Base-by-base conservation (phyloP, 2,113 vertebrate genomes). In the Cololabis saira region DNA sequence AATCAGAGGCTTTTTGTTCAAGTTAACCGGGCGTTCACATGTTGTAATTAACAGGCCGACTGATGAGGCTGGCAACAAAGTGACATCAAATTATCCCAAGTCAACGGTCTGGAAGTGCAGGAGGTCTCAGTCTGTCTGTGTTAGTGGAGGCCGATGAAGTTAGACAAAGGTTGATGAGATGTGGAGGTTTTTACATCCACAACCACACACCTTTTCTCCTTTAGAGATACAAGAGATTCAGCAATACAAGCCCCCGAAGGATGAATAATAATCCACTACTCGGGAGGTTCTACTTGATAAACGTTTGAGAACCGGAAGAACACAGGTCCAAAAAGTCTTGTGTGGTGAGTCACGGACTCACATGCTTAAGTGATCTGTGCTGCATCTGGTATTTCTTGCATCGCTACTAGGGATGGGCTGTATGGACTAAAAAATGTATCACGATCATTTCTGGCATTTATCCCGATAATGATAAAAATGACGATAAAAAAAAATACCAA, bases 1-100 rank as follows among this genome's bases (percentile, higher is more conserved):
- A 74, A 80, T 68, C 75, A 51, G 63, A 68, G 55, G 83, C 66
- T 54, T 81, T 78, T 69, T 87, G 80, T 83, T 75, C 17, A 11
- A 8, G 41, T 49, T 27, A 42, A 43, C 51, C 41, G 56, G 71
- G 58, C 73, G 30, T 74, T 64, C 61, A 33, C 78, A 66, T 69
- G 24, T 52, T 78, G 50, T 44, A 64, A 81, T 77, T 78, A 89
- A 81, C 60, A 74, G 51, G 54, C 69, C 22, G 54, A 77, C 54
- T 77, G 64, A 84, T 73, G 63, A 44, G 27, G 15, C 24, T 33
- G 59, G 42, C 14, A 51, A 67, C 18, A 19, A 76, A 27, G 3
- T 27, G 24, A 54, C 47, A 66, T 60, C 17, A 61, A 67, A 83
- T 82, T 45, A 60, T 74, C n/a, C 33, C n/a, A 14, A 49, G 30